Evolutionary conservation across 2,113 vertebrate species (phyloP), one percentile per base, ranked within the genome.

Genomic region (Solea solea): DNA sequence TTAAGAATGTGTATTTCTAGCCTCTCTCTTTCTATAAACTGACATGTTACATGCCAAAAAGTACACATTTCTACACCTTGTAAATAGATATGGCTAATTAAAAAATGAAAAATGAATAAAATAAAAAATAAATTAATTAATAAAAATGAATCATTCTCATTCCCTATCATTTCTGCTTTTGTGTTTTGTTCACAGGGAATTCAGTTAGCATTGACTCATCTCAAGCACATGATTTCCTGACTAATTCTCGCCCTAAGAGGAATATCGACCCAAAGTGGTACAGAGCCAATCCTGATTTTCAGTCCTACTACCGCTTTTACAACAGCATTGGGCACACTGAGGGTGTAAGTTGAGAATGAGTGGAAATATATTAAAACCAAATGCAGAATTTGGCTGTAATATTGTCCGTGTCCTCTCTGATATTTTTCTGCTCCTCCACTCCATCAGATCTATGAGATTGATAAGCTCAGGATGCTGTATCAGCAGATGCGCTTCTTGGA

Each of bases 401-500:
- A 5, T 15, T 5, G 53, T 14, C 10, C n/a, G 7, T 27, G 16
- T 28, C 27, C n/a, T 52, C 27, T 75, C 50, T 58, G 8, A 68
- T 16, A 1, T 48, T 1, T 61, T 44, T 64, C 2, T 66, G 40
- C 74, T 65, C 78, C 72, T 83, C 53, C 6, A n/a, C 72, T 83
- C 53, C 6, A n/a, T 51, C 77, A 94, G 92, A 62, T 94, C 8
- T 93, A 94, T 76, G 93, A 93, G 80, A 92, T 94, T 1, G 92
- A 94, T 71, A 90, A 74, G 72, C 84, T 94, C 74, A 52, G 91
- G 58, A 91, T 94, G 59, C 74, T 90, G 59, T 93, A 94, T 73
- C 91, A 93, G 86, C 92, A 92, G 74, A 93, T 94, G 93, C 90
- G 92, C n/a, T 84, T 91, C 42, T 84, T 93, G 49, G 92, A 94